phyloP scores from a whole-genome alignment of 2,797 vertebrate species.

The Halcyon smyrnensis region DNA sequence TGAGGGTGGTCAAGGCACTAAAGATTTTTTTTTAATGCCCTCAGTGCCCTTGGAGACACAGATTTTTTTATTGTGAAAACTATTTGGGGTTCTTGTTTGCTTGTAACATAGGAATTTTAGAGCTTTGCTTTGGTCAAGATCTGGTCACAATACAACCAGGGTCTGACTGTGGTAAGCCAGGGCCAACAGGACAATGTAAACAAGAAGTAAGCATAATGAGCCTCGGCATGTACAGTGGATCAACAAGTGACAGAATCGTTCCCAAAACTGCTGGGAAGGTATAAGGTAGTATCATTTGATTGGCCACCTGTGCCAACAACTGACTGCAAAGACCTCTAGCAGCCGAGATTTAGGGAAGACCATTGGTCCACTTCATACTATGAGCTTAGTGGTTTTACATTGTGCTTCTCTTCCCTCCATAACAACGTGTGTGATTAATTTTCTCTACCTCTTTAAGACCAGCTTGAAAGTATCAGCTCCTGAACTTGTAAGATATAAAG shows the following conservation, averaged over 20 bases:
- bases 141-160: not conserved
- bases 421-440: not conserved
- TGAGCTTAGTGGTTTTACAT: not conserved
- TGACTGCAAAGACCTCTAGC: not conserved
- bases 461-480: not conserved
- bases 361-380: not conserved
- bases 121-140: not conserved
- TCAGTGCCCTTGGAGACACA: not conserved
- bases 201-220: not conserved
- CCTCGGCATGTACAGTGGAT: not conserved
- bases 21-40: not conserved
- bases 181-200: not conserved
- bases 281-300: not conserved
- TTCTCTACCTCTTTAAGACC: not conserved
- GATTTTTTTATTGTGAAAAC: not conserved
- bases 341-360: rapidly evolving
- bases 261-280: not conserved
- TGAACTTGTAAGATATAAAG: not conserved
- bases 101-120: not conserved
- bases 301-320: not conserved
- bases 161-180: not conserved
- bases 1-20: not conserved
- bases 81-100: not conserved
- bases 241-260: not conserved
- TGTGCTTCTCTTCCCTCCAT: not conserved